Evolutionary conservation across 2,113 vertebrate genomes (phyloP), one percentile per base, ranked within the genome.

Genomic region (Natator depressus): DNA sequence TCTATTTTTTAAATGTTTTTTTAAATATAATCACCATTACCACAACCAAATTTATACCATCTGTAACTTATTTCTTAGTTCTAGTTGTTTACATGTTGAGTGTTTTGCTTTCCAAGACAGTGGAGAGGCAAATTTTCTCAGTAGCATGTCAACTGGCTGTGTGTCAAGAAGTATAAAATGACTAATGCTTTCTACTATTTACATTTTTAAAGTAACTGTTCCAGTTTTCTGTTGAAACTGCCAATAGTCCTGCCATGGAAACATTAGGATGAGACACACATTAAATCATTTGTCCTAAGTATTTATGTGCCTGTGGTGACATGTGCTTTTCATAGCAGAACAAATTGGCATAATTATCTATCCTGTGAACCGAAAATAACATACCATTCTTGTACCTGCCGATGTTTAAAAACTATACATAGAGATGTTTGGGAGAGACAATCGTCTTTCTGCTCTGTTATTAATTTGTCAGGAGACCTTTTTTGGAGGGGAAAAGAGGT

Each of bases 151-250:
- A 95, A 96, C 83, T 96, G 82, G 96, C 92, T 88, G 51, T 92
- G 54, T 86, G 42, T 90, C 84, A 95, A 92, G 62, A 97, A 85
- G 59, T 92, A 72, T 93, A 93, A 96, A 96, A 90, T 94, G 83
- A 95, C 90, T 96, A 92, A 96, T 94, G 93, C 90, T 95, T 95
- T 80, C 82, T 94, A 54, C 80, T 93, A 38, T 94, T 95, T 94
- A 59, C 54, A 4, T 92, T 95, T 69, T 49, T 95, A 92, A 96
- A 94, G 59, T 88, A 84, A 85, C 75, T 85, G 76, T 86, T 95
- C 84, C 12, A 65, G 49, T 93, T 97, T 92, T 91, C 89, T 95
- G 80, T 91, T 93, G 62, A 54, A 89, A 89, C 49, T 92, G 35
- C 78, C 89, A 86, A 89, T 94, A 91, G 59, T 27, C 59, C 62